Base-by-base conservation (phyloP, 2,113 vertebrate species). In the Oncorhynchus mykiss region DNA sequence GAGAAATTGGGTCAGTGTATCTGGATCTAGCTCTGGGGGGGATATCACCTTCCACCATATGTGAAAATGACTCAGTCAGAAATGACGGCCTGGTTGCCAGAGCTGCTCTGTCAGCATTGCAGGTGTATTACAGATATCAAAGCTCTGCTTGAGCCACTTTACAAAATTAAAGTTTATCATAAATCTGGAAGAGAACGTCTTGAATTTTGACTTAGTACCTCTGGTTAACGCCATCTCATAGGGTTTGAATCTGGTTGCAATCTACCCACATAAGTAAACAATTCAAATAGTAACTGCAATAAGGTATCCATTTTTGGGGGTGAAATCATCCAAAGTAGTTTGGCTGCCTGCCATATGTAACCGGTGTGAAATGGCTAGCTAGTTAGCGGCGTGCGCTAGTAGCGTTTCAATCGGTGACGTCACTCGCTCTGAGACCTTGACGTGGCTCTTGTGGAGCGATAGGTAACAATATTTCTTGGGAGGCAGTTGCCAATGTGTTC, bases 121-220 rank as follows among this genome's bases (percentile, higher is more conserved):
- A 74, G 78, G 76, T 73, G 29, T 62, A 54, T 68, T 24, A 66
- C 68, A 45, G 60, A 76, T 60, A 73, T 66, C 77, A 51, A 20
- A 72, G 48, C 71, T 78, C 72, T 34, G 69, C 72, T 79, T 77
- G 57, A 84, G 75, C 78, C 82, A 86, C 87, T 85, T 80, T 86
- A 65, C 68, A 39, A 79, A 84, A 86, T 84, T 57, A 85, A 77
- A 72, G 16, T 70, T 73, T 77, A 80, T 86, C 79, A 85, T 86
- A 85, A 86, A 88, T 80, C 84, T 85, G 48, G 9, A 64, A 65
- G 67, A 29, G 31, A 27, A 25, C 11, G 65, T 57, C 54, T 18
- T 57, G 54, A 57, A 22, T 62, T 68, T 82, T 82, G 73, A 81
- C 79, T 79, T 79, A 80, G 64, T 70, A 74, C 74, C 72, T 80